phyloP scores from a whole-genome alignment of 2,113 vertebrate genomes.

The Nasalis larvatus region DNA sequence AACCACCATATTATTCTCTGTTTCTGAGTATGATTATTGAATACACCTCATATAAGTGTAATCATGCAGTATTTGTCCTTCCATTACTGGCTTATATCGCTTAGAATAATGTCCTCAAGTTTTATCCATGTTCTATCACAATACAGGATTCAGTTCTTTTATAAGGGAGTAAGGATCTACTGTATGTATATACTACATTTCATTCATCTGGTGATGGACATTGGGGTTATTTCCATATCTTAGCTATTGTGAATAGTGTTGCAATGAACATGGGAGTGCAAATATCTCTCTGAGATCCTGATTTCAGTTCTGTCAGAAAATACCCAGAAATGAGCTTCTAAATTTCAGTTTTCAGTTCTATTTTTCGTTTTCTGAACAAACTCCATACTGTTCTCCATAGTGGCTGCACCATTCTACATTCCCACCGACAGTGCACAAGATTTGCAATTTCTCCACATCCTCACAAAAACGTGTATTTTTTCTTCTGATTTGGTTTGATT shows the following conservation, averaged over 20 bases:
- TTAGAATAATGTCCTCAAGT: neutral
- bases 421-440: neutral
- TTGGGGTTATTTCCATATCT: neutral
- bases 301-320: neutral
- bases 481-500: neutral
- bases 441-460: neutral
- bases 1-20: neutral
- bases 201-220: neutral
- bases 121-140: neutral
- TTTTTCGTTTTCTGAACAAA: neutral
- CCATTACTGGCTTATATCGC: neutral
- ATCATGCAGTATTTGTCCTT: neutral
- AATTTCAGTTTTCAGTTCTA: neutral
- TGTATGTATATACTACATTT: neutral
- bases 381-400: neutral
- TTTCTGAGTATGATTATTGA: neutral
- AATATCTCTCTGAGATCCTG: neutral
- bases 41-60: neutral
- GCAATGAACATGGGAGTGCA: neutral
- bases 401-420: neutral
- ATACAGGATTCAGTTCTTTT: neutral
- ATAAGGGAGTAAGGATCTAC: neutral
- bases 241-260: neutral
- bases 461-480: neutral
- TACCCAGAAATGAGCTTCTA: neutral